Evolutionary conservation across 2,113 vertebrate species (phyloP).

Genomic region (Mixornis gularis): DNA sequence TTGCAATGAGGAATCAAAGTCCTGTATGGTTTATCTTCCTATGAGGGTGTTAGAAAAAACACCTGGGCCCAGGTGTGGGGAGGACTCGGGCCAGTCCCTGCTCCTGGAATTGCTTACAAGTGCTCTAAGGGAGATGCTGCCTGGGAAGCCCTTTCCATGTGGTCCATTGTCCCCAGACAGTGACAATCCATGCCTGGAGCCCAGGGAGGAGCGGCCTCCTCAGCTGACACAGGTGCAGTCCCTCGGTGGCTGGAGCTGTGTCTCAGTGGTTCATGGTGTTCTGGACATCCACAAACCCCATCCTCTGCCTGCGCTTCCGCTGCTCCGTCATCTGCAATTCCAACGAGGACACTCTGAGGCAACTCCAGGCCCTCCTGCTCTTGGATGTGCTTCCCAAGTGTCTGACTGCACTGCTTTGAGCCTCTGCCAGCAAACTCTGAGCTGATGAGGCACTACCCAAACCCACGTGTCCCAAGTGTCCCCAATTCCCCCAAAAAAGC

Average conservation of each 20-base stretch:
- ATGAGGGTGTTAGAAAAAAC: constrained; percentile 38
- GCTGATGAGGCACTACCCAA: neutral
- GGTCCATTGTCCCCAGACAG: neutral
- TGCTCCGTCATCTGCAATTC: constrained; percentile 91
- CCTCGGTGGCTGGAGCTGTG: neutral
- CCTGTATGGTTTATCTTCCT: constrained; percentile 20
- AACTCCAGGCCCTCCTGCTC: neutral
- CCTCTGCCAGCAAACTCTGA: neutral
- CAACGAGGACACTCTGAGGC: neutral
- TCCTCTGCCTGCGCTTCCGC: constrained; percentile 91
- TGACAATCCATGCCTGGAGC: neutral
- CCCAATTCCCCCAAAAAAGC: neutral
- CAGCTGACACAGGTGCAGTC: neutral
- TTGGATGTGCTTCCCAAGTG: neutral
- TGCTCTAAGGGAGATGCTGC: neutral
- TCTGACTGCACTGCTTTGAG: neutral
- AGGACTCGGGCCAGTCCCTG: neutral
- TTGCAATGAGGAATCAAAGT: constrained; percentile 38
- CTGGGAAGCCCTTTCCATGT: neutral
- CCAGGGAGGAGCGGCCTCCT: neutral
- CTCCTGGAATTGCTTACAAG: neutral
- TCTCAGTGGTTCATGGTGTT: constrained; percentile 73
- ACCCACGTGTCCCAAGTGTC: neutral
- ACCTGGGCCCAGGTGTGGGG: neutral
- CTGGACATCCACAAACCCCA: constrained; percentile 94